Evolutionary conservation across 2,797 vertebrate genomes (phyloP).

Genomic region (Melopsittacus undulatus): DNA sequence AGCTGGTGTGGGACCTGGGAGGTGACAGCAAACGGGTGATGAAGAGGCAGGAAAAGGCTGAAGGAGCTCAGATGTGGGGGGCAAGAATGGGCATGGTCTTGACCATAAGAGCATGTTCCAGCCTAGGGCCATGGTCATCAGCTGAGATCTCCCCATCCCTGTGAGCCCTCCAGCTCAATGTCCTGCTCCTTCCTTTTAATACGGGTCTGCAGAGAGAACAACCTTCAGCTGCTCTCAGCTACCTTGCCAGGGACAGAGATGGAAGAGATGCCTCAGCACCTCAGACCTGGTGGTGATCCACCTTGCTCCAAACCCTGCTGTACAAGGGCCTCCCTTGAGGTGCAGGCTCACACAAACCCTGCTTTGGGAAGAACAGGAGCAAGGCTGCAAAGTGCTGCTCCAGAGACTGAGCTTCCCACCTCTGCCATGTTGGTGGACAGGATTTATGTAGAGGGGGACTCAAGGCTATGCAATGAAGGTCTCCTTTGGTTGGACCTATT

Average conservation of each 20-base stretch:
- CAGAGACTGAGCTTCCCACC: neutral
- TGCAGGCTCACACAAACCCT: neutral
- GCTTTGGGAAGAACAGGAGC: neutral
- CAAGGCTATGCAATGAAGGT: neutral
- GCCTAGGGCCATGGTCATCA: neutral
- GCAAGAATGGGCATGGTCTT: neutral
- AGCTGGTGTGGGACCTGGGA: neutral
- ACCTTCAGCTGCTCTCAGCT: neutral
- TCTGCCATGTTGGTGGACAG: neutral
- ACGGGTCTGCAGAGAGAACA: fast-evolving
- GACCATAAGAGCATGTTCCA: neutral
- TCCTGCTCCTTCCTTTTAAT: neutral
- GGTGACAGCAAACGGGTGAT: neutral
- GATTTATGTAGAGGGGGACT: neutral
- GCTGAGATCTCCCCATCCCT: neutral
- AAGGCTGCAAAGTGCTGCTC: neutral
- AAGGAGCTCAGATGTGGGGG: neutral
- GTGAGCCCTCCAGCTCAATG: neutral
- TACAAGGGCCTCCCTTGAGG: neutral
- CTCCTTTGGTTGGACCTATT: neutral
- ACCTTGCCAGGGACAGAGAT: neutral
- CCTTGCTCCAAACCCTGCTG: neutral
- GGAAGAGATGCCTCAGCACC: neutral
- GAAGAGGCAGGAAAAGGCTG: neutral
- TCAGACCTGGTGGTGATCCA: neutral